Base-by-base conservation (phyloP, 2,888 invertebrate species). In the Drosophila imparisetae region DNA sequence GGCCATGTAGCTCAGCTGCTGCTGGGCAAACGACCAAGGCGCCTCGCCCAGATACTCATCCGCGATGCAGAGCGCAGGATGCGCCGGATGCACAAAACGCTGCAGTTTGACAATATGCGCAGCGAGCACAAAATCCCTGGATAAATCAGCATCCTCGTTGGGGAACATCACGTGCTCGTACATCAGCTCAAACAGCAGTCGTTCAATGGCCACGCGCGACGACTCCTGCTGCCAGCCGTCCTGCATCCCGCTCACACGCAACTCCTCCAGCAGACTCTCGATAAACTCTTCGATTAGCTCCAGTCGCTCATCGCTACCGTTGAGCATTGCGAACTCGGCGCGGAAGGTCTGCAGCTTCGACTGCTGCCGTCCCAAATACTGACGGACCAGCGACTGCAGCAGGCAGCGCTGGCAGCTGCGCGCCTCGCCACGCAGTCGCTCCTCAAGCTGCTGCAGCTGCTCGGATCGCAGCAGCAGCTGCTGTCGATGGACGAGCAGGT, bases 1-100 rank as follows among this genome's bases (percentile, higher is more conserved):
- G 77, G 97, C 96, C 92, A 98, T 96, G 80, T 97, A 96, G 45
- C 96, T 95, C 64, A 99, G 95, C 90, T 97, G 97, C 59, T 96
- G 95, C 93, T 99, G 98, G 49, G 98, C 98, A 90, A 98, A 97
- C 38, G 97, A 96, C 98, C 97, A 99, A 21, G 99, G 99, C 90
- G 98, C 98, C 91, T 99, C 99, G 91, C 96, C 96, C 91, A 97
- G 95, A 91, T 96, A 96, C 82, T 96, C 95, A 93, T 96, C 96
- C 40, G 96, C 96, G 84, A 98, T 97, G 90, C 96, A 94, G 67
- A 97, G 93, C 91, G 97, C 96, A 87, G 96, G 95, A 93, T 98
- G 97, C 70, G 95, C 94, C 6, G 97, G 97, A 24, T 96, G 96
- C 48, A 98, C 95, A 5, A 96, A 93, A 67, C 94, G 94, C 32